A percentile compares a stretch with the other conserved stretches of the same genome.
Conservation (phyloP, 2,113 vertebrate species). For the Microcebus murinus region DNA sequence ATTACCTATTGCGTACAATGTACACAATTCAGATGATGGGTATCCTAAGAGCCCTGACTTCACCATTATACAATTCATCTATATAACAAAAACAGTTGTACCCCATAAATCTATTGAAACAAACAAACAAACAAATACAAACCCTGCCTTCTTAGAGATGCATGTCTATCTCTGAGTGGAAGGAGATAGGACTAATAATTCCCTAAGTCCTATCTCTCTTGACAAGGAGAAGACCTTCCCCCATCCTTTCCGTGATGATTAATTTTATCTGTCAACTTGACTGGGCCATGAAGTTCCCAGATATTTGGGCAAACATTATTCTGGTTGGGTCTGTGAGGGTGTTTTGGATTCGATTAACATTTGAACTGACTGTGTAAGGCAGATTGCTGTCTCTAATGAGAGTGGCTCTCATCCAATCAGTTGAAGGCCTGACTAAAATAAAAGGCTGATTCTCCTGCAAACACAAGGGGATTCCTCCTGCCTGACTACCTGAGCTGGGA, state of each 20-base stretch:
- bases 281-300: background rate
- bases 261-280: slow-evolving; percentile 47
- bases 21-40: too few species aligned
- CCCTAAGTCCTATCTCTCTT: background rate
- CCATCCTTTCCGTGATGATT: background rate
- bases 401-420: background rate
- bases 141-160: background rate
- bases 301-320: slow-evolving; percentile 19
- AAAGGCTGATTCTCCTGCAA: background rate
- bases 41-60: too few species aligned
- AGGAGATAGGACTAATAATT: background rate
- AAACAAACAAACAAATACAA: too few species aligned
- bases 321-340: background rate
- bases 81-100: too few species aligned
- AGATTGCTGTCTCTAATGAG: background rate
- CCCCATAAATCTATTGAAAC: too few species aligned
- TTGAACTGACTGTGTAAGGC: background rate
- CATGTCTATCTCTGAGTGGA: background rate
- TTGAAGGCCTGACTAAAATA: background rate
- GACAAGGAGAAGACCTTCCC: background rate
- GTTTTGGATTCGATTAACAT: background rate
- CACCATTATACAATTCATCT: too few species aligned
- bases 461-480: background rate
- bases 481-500: background rate
- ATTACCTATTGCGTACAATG: too few species aligned